Evolutionary conservation across 92 coral and sea anemone species (phyloP).

Genomic region (Phenganax marumi): DNA sequence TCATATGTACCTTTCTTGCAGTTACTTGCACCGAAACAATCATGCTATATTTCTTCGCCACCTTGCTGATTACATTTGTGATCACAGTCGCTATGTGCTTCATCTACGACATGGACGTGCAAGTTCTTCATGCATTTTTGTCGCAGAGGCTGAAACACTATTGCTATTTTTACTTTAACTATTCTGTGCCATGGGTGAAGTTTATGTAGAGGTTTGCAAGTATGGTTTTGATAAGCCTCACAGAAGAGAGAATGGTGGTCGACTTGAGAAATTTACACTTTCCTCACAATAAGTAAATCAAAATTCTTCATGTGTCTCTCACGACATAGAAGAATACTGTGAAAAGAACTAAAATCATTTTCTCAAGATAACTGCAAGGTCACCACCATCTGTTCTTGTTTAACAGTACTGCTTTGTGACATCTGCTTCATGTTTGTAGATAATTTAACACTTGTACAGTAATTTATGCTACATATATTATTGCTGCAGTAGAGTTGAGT

Average conservation of each 20-base stretch:
- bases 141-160: conserved; percentile 73
- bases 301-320: too few relatives aligned
- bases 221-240: neutral
- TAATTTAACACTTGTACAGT: conserved; percentile 3
- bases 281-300: too few relatives aligned
- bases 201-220: conserved; percentile 2
- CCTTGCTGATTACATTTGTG: conserved; percentile 58
- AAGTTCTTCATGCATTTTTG: conserved; percentile 61
- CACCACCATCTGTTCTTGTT: too few relatives aligned
- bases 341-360: too few relatives aligned
- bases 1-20: neutral
- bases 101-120: conserved; percentile 60
- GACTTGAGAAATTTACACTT: too few relatives aligned
- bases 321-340: too few relatives aligned
- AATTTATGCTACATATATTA: neutral
- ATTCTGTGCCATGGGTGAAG: conserved; percentile 18
- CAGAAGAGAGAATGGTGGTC: too few relatives aligned
- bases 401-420: too few relatives aligned
- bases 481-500: neutral
- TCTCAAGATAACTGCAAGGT: too few relatives aligned
- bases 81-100: conserved; percentile 62
- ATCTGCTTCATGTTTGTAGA: too few relatives aligned
- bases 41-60: conserved; percentile 65
- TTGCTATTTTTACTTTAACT: conserved; percentile 71
- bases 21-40: conserved; percentile 58